Percentiles rank a stretch among this genome's conserved stretches.
phyloP scores from a whole-genome alignment of 2,888 invertebrate species.

The Polydrusus cervinus region DNA sequence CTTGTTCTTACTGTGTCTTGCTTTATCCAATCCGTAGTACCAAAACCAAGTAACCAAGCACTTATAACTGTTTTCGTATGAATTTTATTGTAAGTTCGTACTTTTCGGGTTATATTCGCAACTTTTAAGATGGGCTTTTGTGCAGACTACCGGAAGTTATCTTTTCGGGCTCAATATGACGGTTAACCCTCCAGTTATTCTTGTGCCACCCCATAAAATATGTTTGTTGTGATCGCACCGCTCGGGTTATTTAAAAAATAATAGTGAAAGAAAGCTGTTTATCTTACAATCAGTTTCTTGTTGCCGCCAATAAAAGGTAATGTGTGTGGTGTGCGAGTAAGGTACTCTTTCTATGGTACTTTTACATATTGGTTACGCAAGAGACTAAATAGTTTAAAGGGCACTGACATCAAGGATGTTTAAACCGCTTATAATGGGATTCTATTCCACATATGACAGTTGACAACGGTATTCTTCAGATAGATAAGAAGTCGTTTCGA shows the following conservation, averaged over 20 bases:
- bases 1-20: constrained; percentile 50
- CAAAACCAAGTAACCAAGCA: constrained; percentile 40
- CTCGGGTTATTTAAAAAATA: constrained; percentile 30
- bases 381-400: constrained; percentile 38
- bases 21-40: constrained; percentile 52
- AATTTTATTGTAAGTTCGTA: constrained; percentile 32
- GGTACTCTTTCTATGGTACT: constrained; percentile 19
- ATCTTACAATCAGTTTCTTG: constrained; percentile 16
- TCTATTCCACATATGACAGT: constrained; percentile 30
- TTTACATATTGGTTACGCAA: constrained; percentile 46
- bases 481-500: neutral
- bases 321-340: constrained; percentile 21
- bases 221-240: constrained; percentile 47
- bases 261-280: constrained; percentile 31
- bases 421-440: constrained; percentile 24
- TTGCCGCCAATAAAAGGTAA: constrained; percentile 37
- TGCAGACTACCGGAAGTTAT: constrained; percentile 12
- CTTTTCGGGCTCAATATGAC: neutral
- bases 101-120: constrained; percentile 27
- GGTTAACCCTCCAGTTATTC: constrained; percentile 13
- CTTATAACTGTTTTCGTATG: constrained; percentile 51
- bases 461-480: constrained; percentile 17
- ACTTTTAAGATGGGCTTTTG: constrained; percentile 7
- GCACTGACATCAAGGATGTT: constrained; percentile 39
- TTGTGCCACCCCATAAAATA: constrained; percentile 23